These are phyloP conservation scores for Norana najaformis DNA, from an alignment of 2,888 invertebrate species.

Conservation along the genomic window DNA sequence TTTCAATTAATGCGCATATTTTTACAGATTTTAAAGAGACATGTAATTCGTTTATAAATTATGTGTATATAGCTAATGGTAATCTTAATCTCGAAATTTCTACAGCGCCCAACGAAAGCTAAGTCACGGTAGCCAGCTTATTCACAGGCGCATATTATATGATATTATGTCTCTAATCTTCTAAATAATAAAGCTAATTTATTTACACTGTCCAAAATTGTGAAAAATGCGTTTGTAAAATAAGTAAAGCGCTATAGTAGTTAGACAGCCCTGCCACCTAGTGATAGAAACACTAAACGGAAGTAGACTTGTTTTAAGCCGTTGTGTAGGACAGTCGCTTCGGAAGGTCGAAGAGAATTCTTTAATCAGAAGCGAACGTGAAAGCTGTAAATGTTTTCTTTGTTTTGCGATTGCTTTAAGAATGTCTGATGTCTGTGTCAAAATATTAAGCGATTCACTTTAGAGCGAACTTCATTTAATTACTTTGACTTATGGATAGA, in stretches of 20 bases:
- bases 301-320: conserved; percentile 13
- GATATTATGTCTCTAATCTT: too few species aligned
- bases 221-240: too few species aligned
- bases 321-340: neutral
- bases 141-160: too few species aligned
- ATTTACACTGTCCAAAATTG: neutral
- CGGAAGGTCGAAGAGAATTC: neutral
- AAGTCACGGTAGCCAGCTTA: too few species aligned
- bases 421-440: neutral
- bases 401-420: neutral
- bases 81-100: too few species aligned
- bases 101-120: too few species aligned
- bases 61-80: neutral
- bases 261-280: neutral
- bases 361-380: neutral
- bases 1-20: neutral
- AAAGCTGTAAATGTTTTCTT: neutral
- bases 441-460: neutral
- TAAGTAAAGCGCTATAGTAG: neutral
- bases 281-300: neutral
- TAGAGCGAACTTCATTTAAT: neutral
- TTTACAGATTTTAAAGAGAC: too few species aligned
- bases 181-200: neutral
- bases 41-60: neutral
- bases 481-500: neutral